Evolutionary conservation across 2,797 vertebrate species (phyloP).

Genomic region (Tokudaia tokunoshimensis): DNA sequence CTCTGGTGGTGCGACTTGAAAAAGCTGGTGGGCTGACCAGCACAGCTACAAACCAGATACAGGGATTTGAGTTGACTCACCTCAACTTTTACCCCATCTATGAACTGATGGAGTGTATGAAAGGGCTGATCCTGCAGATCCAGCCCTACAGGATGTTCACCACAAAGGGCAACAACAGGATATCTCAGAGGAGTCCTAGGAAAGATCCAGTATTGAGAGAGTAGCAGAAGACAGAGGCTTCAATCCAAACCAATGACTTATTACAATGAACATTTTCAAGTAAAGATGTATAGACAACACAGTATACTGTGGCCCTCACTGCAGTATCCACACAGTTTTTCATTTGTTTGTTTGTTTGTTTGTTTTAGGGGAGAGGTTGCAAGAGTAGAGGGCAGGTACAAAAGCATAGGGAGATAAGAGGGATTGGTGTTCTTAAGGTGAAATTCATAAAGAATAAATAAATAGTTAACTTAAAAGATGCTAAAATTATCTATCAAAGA

Average conservation of each 20-base stretch:
- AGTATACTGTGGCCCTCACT: not conserved
- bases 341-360: not conserved
- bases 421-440: not conserved
- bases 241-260: not conserved
- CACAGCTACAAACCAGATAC: not conserved
- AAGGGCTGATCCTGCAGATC: not conserved
- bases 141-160: not conserved
- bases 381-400: not conserved
- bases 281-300: not conserved
- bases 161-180: not conserved
- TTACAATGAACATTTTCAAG: not conserved
- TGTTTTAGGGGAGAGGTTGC: too few relatives aligned
- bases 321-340: not conserved
- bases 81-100: not conserved
- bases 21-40: not conserved
- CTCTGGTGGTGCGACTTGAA: not conserved
- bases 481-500: not conserved
- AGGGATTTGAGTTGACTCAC: not conserved
- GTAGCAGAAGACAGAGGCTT: not conserved
- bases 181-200: not conserved
- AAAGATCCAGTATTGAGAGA: not conserved
- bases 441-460: not conserved
- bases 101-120: not conserved
- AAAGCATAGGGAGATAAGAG: not conserved
- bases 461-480: not conserved